Base-by-base conservation (phyloP, 1,140 invertebrate species). In the Rhyzopertha dominica region DNA sequence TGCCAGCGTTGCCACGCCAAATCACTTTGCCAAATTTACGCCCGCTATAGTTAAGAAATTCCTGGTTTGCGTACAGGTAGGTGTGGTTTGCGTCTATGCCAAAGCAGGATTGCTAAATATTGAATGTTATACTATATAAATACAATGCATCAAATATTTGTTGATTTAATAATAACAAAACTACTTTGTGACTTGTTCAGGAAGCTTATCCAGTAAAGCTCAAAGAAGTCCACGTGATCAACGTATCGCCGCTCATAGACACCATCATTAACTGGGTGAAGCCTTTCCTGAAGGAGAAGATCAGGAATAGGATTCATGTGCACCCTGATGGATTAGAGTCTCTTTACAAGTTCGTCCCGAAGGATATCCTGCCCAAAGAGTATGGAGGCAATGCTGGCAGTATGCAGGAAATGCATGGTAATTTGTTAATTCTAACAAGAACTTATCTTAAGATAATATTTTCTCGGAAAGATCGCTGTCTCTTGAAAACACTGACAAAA, bases 141-240 rank as follows among this genome's bases (percentile, higher is more conserved):
- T n/a, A n/a, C n/a, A n/a, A n/a, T n/a, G n/a, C n/a, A n/a, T n/a
- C n/a, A n/a, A n/a, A n/a, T n/a, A n/a, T n/a, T n/a, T n/a, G n/a
- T n/a, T n/a, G n/a, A n/a, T n/a, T n/a, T n/a, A n/a, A n/a, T n/a
- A n/a, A n/a, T 32, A 14, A 32, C 8, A 9, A 9, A 8, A 5
- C 13, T 5, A 5, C 16, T 5, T 32, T 9, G 13, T n/a, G 13
- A 7, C 9, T 19, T 25, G 40, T 45, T 26, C 56, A 82, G 79
- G 84, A 91, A 68, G 87, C 85, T 0, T 91, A 89, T 63, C 87
- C 87, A 0, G 82, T 90, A 0, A 87, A 89, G 61, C 68, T 90
- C 26, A 90, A 90, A 58, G 83, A 87, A 65, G 83, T 90, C 19
- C 86, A 90, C 59, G 79, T 90, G 4, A 74, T 91, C n/a, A 88